Evolutionary conservation across 92 coral and sea anemone genomes (phyloP).

Genomic region (Zoanthus gigantus): DNA sequence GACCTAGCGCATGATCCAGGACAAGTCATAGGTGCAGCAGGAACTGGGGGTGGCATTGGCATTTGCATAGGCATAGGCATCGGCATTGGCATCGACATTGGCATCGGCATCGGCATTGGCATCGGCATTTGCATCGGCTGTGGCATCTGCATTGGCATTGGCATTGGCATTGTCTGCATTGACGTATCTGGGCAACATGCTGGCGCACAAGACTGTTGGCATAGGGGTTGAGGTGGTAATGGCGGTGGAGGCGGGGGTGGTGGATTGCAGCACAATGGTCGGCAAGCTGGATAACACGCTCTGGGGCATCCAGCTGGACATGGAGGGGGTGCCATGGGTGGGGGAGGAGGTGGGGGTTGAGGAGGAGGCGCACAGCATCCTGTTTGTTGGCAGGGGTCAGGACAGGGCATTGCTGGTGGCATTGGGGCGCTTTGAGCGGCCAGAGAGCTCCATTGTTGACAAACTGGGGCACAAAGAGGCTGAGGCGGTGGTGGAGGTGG

Average conservation of each 20-base stretch:
- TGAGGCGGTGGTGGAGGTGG: slow-evolving; percentile 61
- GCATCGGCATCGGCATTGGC: slow-evolving; percentile 58
- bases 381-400: slow-evolving; percentile 78
- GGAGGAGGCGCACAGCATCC: slow-evolving; percentile 78
- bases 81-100: slow-evolving; percentile 57
- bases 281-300: slow-evolving; percentile 94
- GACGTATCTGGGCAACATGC: slow-evolving; percentile 70
- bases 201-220: slow-evolving; percentile 92
- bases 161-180: slow-evolving; percentile 32
- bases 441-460: slow-evolving; percentile 56
- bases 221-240: slow-evolving; percentile 74
- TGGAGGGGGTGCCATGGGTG: slow-evolving; percentile 76
- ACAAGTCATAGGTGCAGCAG: slow-evolving; percentile 66
- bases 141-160: slow-evolving; percentile 61
- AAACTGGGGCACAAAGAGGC: slow-evolving; percentile 65
- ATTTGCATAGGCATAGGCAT: slow-evolving; percentile 56
- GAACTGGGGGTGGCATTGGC: slow-evolving; percentile 63
- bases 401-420: slow-evolving; percentile 79
- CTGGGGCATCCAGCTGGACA: slow-evolving; percentile 88
- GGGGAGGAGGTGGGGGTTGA: slow-evolving; percentile 49
- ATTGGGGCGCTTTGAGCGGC: slow-evolving; percentile 60
- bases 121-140: slow-evolving; percentile 55
- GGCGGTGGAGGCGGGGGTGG: slow-evolving; percentile 65
- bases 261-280: slow-evolving; percentile 83
- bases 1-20: slow-evolving; percentile 91